A percentile compares a stretch with the other conserved stretches of the same genome.
Conservation (phyloP, 2,888 invertebrate genomes). For the Drosophila lutescens region DNA sequence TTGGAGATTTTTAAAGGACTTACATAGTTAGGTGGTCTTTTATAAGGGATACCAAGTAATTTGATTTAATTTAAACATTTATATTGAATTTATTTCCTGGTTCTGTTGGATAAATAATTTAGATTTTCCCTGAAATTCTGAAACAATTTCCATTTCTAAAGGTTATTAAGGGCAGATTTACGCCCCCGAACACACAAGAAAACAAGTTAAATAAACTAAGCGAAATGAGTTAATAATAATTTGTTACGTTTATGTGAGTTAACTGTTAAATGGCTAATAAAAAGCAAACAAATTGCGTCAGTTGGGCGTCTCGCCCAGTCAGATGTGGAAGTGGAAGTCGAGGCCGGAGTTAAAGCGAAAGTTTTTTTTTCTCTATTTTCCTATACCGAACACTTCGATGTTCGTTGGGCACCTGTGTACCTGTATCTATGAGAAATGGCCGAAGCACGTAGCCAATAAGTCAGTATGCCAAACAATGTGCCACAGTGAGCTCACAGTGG, state of each 20-base stretch:
- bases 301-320: conserved; percentile 35
- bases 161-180: conserved; percentile 1
- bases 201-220: conserved; percentile 2
- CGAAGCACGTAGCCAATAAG: conserved; percentile 45
- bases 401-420: conserved; percentile 5
- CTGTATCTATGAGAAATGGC: conserved; percentile 28
- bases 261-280: conserved; percentile 76
- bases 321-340: conserved; percentile 17
- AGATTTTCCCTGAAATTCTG: too few species aligned
- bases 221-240: conserved; percentile 74
- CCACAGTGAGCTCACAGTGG: conserved; percentile 49
- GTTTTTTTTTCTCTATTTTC: conserved; percentile 32
- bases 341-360: conserved; percentile 38
- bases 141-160: background rate
- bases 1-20: too few species aligned
- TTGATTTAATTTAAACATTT: too few species aligned
- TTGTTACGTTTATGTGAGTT: conserved; percentile 72
- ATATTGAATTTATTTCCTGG: too few species aligned
- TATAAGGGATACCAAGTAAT: too few species aligned
- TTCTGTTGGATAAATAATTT: too few species aligned
- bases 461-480: conserved; percentile 61
- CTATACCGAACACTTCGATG: background rate
- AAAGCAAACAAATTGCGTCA: conserved; percentile 63
- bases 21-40: too few species aligned
- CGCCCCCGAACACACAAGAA: background rate